Conservation (phyloP, 2,113 vertebrate genomes). For the Rhea pennata region DNA sequence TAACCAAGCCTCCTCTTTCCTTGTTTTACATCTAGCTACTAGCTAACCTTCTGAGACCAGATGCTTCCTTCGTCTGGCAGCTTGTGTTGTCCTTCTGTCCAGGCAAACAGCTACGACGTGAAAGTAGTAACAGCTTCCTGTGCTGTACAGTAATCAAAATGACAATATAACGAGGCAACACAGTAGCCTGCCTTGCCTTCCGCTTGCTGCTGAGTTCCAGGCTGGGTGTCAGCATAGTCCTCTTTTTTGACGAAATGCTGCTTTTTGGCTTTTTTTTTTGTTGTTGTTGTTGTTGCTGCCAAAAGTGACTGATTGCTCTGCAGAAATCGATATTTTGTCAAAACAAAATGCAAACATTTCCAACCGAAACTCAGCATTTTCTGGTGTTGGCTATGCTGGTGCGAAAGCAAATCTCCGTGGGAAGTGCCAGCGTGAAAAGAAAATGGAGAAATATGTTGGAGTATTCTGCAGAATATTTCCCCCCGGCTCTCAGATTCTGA, state of each 20-base stretch:
- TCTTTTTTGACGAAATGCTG: not conserved
- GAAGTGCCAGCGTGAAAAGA: slow-evolving; percentile 33
- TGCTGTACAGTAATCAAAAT: slow-evolving; percentile 10
- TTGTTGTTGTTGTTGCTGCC: not conserved
- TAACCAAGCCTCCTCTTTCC: not conserved
- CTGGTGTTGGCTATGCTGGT: slow-evolving; percentile 7
- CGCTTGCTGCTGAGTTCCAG: not conserved
- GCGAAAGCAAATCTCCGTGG: slow-evolving; percentile 26
- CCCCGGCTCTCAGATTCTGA: not conserved
- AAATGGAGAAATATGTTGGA: not conserved
- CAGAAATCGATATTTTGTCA: slow-evolving; percentile 42
- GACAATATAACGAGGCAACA: slow-evolving; percentile 10
- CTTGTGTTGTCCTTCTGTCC: not conserved
- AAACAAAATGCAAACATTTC: slow-evolving; percentile 41
- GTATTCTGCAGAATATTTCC: not conserved
- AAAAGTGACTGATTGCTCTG: not conserved
- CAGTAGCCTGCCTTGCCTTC: slow-evolving; percentile 14
- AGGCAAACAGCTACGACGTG: not conserved
- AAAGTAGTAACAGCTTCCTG: not conserved
- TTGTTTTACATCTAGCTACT: not conserved
- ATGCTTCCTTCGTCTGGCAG: not conserved
- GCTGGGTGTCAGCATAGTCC: slow-evolving; percentile 34
- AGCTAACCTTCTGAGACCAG: not conserved
- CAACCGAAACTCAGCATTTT: slow-evolving; percentile 47
- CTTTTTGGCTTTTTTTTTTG: not conserved